Percentiles rank a stretch among this genome's conserved stretches.
phyloP scores from a whole-genome alignment of 2,113 vertebrate species.

The Tychaedon coryphoeus region DNA sequence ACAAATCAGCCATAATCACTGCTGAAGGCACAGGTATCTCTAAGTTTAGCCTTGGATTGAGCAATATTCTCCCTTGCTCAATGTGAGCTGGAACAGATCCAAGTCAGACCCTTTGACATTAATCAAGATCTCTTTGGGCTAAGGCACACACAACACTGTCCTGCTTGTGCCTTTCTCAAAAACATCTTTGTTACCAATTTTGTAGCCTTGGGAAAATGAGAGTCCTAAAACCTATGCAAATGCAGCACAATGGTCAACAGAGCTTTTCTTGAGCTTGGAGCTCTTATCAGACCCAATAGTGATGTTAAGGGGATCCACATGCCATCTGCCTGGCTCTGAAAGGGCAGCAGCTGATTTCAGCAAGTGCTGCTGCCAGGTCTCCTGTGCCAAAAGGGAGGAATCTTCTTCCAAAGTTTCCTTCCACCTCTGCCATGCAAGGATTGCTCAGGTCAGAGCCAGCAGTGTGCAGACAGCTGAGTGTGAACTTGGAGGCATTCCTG shows the following conservation, averaged over 20 bases:
- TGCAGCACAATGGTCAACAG: background rate
- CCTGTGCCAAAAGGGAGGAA: background rate
- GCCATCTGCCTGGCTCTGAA: background rate
- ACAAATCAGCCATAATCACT: constrained; percentile 15
- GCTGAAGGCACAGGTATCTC: background rate
- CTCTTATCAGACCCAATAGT: background rate
- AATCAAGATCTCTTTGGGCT: background rate
- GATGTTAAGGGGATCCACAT: background rate
- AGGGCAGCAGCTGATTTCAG: background rate
- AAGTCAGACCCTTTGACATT: background rate
- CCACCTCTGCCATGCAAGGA: background rate
- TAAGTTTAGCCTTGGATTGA: constrained; percentile 11
- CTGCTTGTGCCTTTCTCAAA: background rate
- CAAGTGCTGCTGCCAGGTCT: background rate
- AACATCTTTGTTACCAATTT: background rate
- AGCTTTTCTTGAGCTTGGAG: background rate
- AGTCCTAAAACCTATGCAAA: background rate
- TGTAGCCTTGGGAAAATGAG: background rate
- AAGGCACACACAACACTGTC: background rate
- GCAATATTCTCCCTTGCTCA: background rate
- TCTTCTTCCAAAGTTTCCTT: background rate
- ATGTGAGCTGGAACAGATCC: background rate
- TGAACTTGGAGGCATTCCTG: background rate
- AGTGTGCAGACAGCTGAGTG: accelerated
- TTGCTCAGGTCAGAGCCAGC: background rate